A percentile compares a stretch with the other conserved stretches of the same genome.
Evolutionary conservation across 2,113 vertebrate species (phyloP).

Genomic region (Labeo catla): DNA sequence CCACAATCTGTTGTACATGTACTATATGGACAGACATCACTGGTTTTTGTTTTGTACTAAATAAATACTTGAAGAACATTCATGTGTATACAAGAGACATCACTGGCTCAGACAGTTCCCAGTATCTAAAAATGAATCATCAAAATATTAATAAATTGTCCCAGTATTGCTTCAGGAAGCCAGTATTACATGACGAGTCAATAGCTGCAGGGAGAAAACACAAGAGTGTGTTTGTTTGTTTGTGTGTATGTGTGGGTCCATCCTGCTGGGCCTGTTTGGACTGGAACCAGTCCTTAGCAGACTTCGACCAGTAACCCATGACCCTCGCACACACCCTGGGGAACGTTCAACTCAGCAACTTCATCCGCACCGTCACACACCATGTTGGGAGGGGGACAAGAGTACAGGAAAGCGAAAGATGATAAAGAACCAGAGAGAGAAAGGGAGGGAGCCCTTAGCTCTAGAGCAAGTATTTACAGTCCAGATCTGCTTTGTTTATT

Average conservation of each 20-base stretch:
- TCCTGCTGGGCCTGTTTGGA: conserved; percentile 45
- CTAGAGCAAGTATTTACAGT: conserved; percentile 42
- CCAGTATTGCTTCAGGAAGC: not conserved
- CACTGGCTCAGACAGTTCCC: not conserved
- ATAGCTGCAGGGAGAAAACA: conserved; percentile 9
- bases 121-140: not conserved
- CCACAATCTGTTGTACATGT: not conserved
- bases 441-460: not conserved
- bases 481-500: conserved; percentile 45
- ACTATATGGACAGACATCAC: not conserved
- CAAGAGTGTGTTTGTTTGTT: not conserved
- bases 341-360: conserved; percentile 47
- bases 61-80: not conserved
- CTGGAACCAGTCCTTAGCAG: conserved; percentile 39
- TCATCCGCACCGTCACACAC: conserved; percentile 30
- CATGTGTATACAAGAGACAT: not conserved
- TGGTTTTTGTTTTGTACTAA: not conserved
- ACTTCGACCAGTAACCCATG: conserved; percentile 37
- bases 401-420: conserved; percentile 3
- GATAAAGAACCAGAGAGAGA: not conserved
- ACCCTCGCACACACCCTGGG: conserved; percentile 37
- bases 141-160: not conserved
- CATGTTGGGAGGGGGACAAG: not conserved
- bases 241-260: not conserved
- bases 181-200: conserved; percentile 7